phyloP scores from a whole-genome alignment of 2,888 invertebrate genomes.

The Morinoia aosen region DNA sequence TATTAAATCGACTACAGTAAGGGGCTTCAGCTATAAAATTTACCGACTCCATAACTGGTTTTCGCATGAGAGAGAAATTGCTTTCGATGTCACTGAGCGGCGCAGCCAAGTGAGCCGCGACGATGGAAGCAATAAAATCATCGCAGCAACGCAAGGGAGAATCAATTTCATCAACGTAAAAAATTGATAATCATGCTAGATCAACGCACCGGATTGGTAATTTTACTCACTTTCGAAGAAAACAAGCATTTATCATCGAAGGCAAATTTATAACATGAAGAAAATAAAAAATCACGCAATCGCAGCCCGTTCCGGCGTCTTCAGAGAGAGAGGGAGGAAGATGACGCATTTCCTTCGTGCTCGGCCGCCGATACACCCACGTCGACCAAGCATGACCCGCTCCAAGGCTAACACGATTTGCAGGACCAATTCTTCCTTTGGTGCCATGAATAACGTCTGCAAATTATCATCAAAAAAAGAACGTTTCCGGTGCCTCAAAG shows the following conservation, averaged over 20 bases:
- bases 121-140: background rate
- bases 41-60: background rate
- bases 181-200: background rate
- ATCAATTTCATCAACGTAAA: background rate
- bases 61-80: background rate
- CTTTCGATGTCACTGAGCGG: background rate
- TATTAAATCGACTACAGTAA: background rate
- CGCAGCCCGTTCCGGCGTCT: background rate
- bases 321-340: background rate
- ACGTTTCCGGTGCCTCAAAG: background rate
- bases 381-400: slow-evolving; percentile 36
- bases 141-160: background rate
- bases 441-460: background rate
- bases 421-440: background rate
- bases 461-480: background rate
- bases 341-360: slow-evolving; percentile 43
- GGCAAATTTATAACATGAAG: background rate
- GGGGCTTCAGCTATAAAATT: background rate
- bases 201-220: background rate
- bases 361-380: background rate
- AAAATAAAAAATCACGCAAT: background rate
- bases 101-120: background rate
- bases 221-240: background rate
- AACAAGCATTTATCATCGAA: background rate
- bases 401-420: slow-evolving; percentile 41